Conservation (phyloP, 2,113 vertebrate species). For the Serinus canaria region DNA sequence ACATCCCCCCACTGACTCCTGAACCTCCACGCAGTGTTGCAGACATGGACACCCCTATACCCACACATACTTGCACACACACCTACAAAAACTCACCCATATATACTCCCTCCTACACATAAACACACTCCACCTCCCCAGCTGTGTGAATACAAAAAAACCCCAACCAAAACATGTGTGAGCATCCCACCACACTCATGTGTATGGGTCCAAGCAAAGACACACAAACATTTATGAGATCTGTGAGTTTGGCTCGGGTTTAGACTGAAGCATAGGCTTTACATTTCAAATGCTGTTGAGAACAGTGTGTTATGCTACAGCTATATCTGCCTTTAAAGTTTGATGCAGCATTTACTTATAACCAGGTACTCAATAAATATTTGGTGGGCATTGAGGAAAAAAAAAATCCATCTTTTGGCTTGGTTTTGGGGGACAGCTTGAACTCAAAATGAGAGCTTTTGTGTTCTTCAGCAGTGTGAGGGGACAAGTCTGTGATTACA, state of each 20-base stretch:
- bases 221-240: neutral
- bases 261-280: neutral
- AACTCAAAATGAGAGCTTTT: neutral
- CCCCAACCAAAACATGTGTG: accelerated
- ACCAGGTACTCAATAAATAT: neutral
- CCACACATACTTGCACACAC: neutral
- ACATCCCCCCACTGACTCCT: accelerated
- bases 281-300: neutral
- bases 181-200: accelerated
- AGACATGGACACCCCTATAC: accelerated
- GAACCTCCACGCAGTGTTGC: neutral
- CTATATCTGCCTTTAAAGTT: neutral
- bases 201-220: no score
- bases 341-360: neutral
- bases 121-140: no score
- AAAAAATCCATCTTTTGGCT: neutral
- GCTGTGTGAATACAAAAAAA: neutral
- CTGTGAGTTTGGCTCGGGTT: neutral
- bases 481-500: neutral
- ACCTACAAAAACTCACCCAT: neutral
- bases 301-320: neutral
- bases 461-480: neutral
- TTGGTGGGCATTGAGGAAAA: neutral
- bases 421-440: neutral
- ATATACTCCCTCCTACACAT: accelerated